Percentiles rank a stretch among this genome's conserved stretches.
These are phyloP conservation scores for Picathartes gymnocephalus DNA, from an alignment of 2,113 vertebrate genomes.

Conservation along the genomic window DNA sequence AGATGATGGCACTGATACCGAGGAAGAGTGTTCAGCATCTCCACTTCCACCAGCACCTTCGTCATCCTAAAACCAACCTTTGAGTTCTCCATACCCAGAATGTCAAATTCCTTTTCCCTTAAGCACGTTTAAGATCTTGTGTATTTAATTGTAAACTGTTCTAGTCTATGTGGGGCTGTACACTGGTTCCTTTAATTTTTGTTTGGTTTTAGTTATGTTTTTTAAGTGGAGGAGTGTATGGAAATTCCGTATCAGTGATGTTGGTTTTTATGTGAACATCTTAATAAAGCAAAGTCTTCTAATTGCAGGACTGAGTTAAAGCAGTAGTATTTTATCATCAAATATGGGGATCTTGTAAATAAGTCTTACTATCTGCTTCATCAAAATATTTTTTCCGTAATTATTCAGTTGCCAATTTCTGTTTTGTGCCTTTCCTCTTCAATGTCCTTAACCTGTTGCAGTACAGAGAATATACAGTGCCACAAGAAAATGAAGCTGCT, in stretches of 20 bases:
- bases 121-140: constrained; percentile 80
- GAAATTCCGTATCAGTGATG: constrained; percentile 63
- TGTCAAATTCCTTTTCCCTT: constrained; percentile 53
- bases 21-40: constrained; percentile 88
- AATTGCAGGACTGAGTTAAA: constrained; percentile 54
- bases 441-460: constrained; percentile 81
- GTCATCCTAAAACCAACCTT: constrained; percentile 68
- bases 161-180: constrained; percentile 84
- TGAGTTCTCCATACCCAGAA: constrained; percentile 34
- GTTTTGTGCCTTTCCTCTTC: constrained; percentile 90
- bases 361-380: constrained; percentile 71
- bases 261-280: constrained; percentile 67
- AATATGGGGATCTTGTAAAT: constrained; percentile 74
- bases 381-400: constrained; percentile 59
- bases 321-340: constrained; percentile 61
- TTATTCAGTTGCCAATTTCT: constrained; percentile 73
- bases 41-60: constrained; percentile 55
- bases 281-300: constrained; percentile 59
- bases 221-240: constrained; percentile 50
- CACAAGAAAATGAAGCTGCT: constrained; percentile 83
- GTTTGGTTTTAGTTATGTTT: constrained; percentile 51
- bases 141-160: constrained; percentile 83
- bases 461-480: constrained; percentile 80
- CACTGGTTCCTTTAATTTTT: constrained; percentile 63
- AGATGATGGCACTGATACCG: constrained; percentile 88